Evolutionary conservation across 2,888 invertebrate genomes (phyloP), one percentile per base, ranked within the genome.

Genomic region (Listrodromus nycthemerus): DNA sequence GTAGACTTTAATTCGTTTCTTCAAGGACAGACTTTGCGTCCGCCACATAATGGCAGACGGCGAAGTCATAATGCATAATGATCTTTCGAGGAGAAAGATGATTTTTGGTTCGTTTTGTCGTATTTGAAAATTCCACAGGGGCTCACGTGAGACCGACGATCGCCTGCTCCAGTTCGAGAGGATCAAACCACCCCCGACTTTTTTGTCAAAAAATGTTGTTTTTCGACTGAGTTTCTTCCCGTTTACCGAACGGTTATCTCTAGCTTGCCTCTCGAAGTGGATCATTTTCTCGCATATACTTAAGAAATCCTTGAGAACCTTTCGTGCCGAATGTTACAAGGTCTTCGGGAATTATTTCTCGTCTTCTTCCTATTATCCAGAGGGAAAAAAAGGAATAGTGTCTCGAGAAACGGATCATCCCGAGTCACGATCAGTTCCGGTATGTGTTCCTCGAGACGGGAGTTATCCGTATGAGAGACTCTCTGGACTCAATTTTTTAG

Each of bases 391-490:
- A 13, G 41, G 13, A 71, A 75, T 61, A 71, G 83, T 83, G 75
- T 67, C 78, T 75, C 63, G 45, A 66, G 67, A 61, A 79, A 81
- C 48, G 71, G 61, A 80, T 69, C 65, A 65, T 61, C 81, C 45
- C 69, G 81, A 84, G 73, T 63, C 79, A 71, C 78, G 83, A 55
- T 83, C 83, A 84, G 83, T 85, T 85, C 83, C 84, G 84, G 83
- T 80, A 76, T 61, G 73, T 73, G 55, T 55, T 55, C 41, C 41
- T 55, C 24, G 55, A 55, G 55, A 55, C 55, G 24, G 21, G 55
- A 45, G 41, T 45, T 55, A 24, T 55, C 55, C 13, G 24, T 55
- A 24, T 13, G 55, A 21, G 24, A 24, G 55, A 55, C 10, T 21
- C 69, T 33, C 73, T 63, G 52, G 75, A 67, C 65, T 66, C 21